Conservation (phyloP, 2,113 vertebrate species). For the Anolis sagrei region DNA sequence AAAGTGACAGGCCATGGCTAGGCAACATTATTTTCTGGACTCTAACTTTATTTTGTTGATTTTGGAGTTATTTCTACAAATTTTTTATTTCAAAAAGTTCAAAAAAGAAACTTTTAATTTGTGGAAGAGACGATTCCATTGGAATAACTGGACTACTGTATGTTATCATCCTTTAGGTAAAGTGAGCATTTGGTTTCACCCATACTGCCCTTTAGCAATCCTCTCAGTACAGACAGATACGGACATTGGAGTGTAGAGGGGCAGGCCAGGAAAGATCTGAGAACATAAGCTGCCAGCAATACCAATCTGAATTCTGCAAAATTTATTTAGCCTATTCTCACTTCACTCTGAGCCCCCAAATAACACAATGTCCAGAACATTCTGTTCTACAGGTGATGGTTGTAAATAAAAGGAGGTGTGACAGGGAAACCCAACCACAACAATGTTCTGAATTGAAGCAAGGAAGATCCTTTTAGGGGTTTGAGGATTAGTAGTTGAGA, state of each 20-base stretch:
- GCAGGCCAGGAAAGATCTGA: background rate
- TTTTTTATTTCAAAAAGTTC: background rate
- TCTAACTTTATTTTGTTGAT: too few relatives aligned
- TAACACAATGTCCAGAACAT: background rate
- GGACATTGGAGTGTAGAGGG: background rate
- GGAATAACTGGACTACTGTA: background rate
- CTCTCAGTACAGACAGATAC: background rate
- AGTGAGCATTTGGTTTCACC: background rate
- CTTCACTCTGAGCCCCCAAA: background rate
- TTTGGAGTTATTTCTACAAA: too few relatives aligned
- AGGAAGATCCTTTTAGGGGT: background rate
- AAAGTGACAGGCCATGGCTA: too few relatives aligned
- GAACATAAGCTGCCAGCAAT: background rate
- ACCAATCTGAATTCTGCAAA: background rate
- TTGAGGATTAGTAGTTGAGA: too few relatives aligned
- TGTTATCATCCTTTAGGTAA: background rate
- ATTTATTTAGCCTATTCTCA: background rate
- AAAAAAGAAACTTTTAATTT: background rate
- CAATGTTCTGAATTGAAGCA: background rate
- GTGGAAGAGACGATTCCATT: background rate
- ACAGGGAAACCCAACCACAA: background rate
- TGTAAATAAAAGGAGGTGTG: background rate
- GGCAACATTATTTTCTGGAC: too few relatives aligned
- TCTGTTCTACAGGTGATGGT: background rate
- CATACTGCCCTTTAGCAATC: background rate